Conservation (phyloP, 2,113 vertebrate genomes). For the Spea multiplicata region DNA sequence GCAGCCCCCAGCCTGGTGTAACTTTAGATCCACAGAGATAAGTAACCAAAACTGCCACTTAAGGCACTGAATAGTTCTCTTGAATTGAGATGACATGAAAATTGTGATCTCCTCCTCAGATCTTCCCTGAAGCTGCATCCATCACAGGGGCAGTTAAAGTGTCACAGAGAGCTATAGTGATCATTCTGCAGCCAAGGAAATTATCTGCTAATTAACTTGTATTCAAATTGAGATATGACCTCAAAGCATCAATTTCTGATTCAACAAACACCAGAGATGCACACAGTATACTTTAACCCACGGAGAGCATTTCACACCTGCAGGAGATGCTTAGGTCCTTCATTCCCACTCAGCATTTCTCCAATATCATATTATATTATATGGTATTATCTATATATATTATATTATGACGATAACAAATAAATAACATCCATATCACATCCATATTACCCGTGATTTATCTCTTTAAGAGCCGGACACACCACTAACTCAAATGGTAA, state of each 20-base stretch:
- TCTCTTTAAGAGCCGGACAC: no score
- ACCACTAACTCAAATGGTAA: no score
- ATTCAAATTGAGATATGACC: constrained; percentile 23
- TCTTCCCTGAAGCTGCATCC: constrained; percentile 53
- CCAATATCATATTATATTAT: constrained; percentile 5
- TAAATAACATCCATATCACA: no score
- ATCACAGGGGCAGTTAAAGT: constrained; percentile 65
- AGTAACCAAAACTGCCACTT: constrained; percentile 8
- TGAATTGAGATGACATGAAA: constrained; percentile 58
- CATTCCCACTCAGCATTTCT: no score
- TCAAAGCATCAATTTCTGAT: constrained; percentile 11
- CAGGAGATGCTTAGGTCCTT: background rate
- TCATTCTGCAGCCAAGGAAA: constrained; percentile 63
- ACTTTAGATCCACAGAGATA: constrained; percentile 13
- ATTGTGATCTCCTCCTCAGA: constrained; percentile 44
- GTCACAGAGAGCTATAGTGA: constrained; percentile 63
- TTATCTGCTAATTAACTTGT: constrained; percentile 66
- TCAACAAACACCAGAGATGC: background rate
- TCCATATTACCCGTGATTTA: no score
- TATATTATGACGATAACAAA: no score
- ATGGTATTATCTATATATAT: no score
- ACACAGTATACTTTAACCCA: background rate
- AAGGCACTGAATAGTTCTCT: constrained; percentile 50
- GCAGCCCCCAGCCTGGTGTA: background rate
- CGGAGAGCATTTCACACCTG: background rate